These are phyloP conservation scores for Coreius guichenoti DNA, from an alignment of 2,797 vertebrate genomes.

Conservation along the genomic window DNA sequence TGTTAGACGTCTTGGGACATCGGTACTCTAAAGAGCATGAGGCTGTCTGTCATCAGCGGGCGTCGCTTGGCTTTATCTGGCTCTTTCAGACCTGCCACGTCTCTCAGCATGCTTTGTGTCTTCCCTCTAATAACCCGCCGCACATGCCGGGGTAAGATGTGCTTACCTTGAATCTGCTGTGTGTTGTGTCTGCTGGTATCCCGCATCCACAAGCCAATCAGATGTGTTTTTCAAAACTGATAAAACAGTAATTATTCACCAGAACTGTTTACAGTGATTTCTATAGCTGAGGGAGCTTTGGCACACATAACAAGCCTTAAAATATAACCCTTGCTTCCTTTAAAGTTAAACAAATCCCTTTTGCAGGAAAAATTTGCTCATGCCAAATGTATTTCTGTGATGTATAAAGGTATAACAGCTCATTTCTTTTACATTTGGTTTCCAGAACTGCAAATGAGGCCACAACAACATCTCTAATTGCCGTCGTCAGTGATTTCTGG, in stretches of 20 bases:
- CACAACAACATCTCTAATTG: conserved; percentile 8
- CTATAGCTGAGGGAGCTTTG: conserved; percentile 40
- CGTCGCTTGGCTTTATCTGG: conserved; percentile 28
- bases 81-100: conserved; percentile 4
- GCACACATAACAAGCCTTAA: conserved; percentile 29
- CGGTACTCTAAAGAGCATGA: conserved; percentile 29
- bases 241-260: conserved; percentile 54
- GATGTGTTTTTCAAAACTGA: conserved; percentile 48
- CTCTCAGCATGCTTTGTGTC: conserved; percentile 47
- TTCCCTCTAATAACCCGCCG: conserved; percentile 50
- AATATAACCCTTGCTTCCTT: conserved; percentile 13
- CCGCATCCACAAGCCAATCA: conserved; percentile 40
- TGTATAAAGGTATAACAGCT: conserved; percentile 26
- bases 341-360: conserved; percentile 21
- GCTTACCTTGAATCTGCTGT: conserved; percentile 62
- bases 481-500: conserved; percentile 9
- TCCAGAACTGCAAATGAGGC: neutral
- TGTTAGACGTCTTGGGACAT: conserved; percentile 47
- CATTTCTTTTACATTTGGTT: conserved; percentile 23
- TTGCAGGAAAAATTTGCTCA: neutral
- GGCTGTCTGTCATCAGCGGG: conserved; percentile 47
- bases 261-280: conserved; percentile 46
- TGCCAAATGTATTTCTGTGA: conserved; percentile 18
- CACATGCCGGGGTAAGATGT: conserved; percentile 45
- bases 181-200: conserved; percentile 55